Percentiles rank a stretch among this genome's conserved stretches.
phyloP scores from a whole-genome alignment of 1,140 invertebrate species.

The Danaus melanippus region DNA sequence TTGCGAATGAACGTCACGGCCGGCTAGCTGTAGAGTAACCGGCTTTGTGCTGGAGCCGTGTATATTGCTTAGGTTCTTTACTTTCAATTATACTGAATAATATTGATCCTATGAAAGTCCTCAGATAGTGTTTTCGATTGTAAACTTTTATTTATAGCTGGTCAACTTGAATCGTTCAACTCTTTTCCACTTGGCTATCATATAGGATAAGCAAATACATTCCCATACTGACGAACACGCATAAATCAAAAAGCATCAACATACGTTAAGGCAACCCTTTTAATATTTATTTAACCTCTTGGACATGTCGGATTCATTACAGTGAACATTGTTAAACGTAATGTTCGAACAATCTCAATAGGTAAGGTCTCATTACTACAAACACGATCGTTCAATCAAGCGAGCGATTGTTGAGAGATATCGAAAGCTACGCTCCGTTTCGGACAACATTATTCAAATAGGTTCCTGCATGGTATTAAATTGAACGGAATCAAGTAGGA shows the following conservation, averaged over 20 bases:
- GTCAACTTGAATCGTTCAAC: too few relatives aligned
- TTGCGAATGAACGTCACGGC: slow-evolving; percentile 68
- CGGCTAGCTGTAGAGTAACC: slow-evolving; percentile 37
- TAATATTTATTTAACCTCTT: slow-evolving; percentile 32
- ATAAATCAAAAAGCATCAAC: background rate
- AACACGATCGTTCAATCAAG: slow-evolving; percentile 46
- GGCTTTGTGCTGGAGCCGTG: slow-evolving; percentile 49
- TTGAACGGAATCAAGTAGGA: slow-evolving; percentile 27
- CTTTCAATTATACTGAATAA: slow-evolving; percentile 20
- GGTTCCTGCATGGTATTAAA: slow-evolving; percentile 37
- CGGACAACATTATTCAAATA: slow-evolving; percentile 53
- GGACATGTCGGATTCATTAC: slow-evolving; percentile 44
- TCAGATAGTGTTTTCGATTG: too few relatives aligned
- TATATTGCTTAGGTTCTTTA: slow-evolving; percentile 38
- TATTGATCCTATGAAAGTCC: slow-evolving; percentile 4
- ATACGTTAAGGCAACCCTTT: slow-evolving; percentile 26
- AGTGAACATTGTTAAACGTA: slow-evolving; percentile 39
- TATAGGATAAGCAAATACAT: slow-evolving; percentile 4
- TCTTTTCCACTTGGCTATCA: too few relatives aligned
- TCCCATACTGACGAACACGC: too few relatives aligned
- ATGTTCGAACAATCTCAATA: slow-evolving; percentile 37
- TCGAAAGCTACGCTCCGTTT: slow-evolving; percentile 52
- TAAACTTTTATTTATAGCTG: too few relatives aligned
- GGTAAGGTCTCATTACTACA: slow-evolving; percentile 40
- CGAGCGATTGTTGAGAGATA: slow-evolving; percentile 41